phyloP scores from a whole-genome alignment of 1,140 invertebrate genomes.

The Drosophila biarmipes region DNA sequence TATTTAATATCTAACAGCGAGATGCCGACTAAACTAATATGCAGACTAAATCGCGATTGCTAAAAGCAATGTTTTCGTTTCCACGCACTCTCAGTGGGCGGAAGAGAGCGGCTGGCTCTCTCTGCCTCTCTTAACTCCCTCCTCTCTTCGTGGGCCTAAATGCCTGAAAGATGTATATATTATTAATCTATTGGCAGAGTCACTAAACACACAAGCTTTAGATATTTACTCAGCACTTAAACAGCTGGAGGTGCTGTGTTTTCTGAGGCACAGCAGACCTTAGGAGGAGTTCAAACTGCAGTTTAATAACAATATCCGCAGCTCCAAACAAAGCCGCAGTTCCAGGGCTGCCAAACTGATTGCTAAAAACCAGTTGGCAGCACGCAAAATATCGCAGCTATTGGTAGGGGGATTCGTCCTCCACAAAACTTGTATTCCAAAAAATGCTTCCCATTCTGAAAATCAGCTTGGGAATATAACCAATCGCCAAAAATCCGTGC shows the following conservation, averaged over 20 bases:
- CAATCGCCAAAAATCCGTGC: too few species aligned
- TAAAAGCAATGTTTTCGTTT: constrained; percentile 38
- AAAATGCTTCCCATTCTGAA: too few species aligned
- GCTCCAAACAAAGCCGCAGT: constrained; percentile 32
- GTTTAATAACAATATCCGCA: neutral
- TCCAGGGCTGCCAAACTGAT: neutral
- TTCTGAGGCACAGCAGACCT: neutral
- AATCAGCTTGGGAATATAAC: too few species aligned
- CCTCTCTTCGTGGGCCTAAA: constrained; percentile 3
- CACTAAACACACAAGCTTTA: neutral
- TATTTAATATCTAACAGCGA: constrained; percentile 7
- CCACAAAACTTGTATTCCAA: too few species aligned
- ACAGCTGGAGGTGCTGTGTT: neutral
- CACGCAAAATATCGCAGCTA: neutral
- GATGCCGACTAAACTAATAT: constrained; percentile 38
- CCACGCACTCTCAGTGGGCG: constrained; percentile 30
- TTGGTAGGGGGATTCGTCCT: neutral
- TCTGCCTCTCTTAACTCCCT: constrained; percentile 3
- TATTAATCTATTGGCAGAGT: neutral
- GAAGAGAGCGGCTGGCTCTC: neutral
- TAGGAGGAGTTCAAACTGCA: neutral
- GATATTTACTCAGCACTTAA: constrained; percentile 1
- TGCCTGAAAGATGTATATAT: constrained; percentile 9
- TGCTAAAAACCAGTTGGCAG: neutral
- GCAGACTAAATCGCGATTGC: constrained; percentile 25